Conservation (phyloP, 2,113 vertebrate species). For the pig (Sus scrofa) region DNA sequence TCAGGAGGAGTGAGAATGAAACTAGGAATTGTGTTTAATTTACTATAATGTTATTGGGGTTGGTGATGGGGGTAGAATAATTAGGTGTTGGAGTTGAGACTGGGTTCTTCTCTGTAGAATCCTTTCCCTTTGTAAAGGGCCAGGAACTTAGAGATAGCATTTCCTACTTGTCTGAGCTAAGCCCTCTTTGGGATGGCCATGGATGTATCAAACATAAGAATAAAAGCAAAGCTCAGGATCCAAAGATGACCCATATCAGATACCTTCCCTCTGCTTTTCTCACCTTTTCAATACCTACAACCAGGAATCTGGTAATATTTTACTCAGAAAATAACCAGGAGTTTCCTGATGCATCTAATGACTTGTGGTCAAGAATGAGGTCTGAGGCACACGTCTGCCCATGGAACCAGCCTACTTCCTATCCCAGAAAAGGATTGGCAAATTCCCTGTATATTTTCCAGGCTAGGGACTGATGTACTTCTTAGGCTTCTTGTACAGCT, state of each 20-base stretch:
- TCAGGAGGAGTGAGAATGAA: not conserved
- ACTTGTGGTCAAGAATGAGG: not conserved
- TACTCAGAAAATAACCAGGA: not conserved
- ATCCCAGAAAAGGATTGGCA: not conserved
- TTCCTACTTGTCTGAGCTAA: not conserved
- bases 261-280: not conserved
- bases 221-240: not conserved
- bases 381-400: not conserved
- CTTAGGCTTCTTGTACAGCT: not conserved
- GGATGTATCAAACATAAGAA: not conserved
- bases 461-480: not conserved
- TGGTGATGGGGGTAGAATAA: not conserved
- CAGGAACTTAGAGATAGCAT: not conserved
- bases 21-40: not conserved
- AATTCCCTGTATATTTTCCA: not conserved
- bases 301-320: not conserved
- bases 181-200: not conserved
- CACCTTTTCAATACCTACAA: not conserved
- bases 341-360: not conserved
- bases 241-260: not conserved
- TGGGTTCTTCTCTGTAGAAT: not conserved
- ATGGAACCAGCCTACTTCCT: not conserved
- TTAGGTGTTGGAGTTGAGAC: not conserved
- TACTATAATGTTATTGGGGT: not conserved
- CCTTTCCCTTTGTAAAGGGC: not conserved